These are phyloP conservation scores for Ophioninae sp. DNA, from an alignment of 2,888 invertebrate species.

Conservation along the genomic window DNA sequence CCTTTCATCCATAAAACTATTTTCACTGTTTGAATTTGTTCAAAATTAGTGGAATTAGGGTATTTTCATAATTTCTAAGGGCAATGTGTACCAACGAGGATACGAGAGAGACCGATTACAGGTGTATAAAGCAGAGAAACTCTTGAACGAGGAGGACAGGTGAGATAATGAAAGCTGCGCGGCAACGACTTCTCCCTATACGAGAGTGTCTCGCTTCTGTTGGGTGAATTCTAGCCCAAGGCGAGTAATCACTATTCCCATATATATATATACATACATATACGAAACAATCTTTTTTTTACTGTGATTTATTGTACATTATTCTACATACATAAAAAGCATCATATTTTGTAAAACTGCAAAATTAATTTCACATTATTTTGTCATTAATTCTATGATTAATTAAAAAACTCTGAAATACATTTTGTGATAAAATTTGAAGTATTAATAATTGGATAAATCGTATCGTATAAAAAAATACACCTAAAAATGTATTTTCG, in stretches of 20 bases:
- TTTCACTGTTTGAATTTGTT: too few relatives aligned
- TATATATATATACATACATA: neutral
- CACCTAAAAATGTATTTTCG: too few relatives aligned
- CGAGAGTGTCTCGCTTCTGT: constrained; percentile 55
- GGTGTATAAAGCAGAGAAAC: constrained; percentile 74
- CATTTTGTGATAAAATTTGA: too few relatives aligned
- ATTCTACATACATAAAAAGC: neutral
- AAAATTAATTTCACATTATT: too few relatives aligned
- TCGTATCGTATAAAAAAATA: too few relatives aligned
- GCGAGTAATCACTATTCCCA: constrained; percentile 76
- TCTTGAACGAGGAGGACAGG: constrained; percentile 70
- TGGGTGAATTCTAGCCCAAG: constrained; percentile 63
- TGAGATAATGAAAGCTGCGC: constrained; percentile 78
- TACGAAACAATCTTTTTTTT: constrained; percentile 65
- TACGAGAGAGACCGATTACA: constrained; percentile 76
- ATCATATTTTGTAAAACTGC: neutral
- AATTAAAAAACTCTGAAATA: too few relatives aligned
- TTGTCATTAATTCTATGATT: neutral
- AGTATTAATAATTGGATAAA: too few relatives aligned
- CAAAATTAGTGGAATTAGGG: too few relatives aligned
- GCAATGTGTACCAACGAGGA: constrained; percentile 67
- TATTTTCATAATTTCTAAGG: neutral
- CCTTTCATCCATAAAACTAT: too few relatives aligned
- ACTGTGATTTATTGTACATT: constrained; percentile 28
- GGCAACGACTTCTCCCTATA: constrained; percentile 65